phyloP scores from a whole-genome alignment of 2,113 vertebrate genomes.

The Menidia beryllina region DNA sequence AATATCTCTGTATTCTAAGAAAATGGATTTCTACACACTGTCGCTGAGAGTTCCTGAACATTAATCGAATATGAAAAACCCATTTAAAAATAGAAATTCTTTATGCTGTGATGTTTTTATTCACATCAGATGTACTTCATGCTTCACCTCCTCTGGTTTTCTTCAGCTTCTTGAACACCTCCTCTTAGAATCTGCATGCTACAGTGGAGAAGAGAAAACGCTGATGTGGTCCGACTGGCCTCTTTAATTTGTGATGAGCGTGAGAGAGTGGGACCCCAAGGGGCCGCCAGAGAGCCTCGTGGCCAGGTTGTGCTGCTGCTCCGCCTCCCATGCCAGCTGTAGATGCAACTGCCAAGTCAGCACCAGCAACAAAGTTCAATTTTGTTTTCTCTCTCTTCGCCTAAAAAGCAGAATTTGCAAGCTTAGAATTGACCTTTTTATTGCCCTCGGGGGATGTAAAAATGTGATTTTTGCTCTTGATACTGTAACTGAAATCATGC shows the following conservation, averaged over 20 bases:
- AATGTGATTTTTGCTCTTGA: slow-evolving; percentile 3
- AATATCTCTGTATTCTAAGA: background rate
- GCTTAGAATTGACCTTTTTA: slow-evolving; percentile 13
- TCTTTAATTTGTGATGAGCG: slow-evolving; percentile 73
- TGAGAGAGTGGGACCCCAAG: slow-evolving; percentile 56
- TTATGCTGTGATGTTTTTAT: slow-evolving; percentile 14
- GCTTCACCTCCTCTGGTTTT: slow-evolving; percentile 61
- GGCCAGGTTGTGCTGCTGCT: slow-evolving; percentile 54
- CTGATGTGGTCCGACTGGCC: slow-evolving; percentile 63
- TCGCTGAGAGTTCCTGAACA: background rate
- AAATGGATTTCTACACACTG: background rate
- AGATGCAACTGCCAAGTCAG: slow-evolving; percentile 64
- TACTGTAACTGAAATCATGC: background rate
- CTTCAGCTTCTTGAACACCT: slow-evolving; percentile 43
- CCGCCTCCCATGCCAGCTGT: slow-evolving; percentile 57
- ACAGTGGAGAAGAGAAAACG: slow-evolving; percentile 59
- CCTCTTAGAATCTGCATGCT: slow-evolving; percentile 44
- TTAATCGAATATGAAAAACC: background rate
- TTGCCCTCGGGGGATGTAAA: slow-evolving; percentile 1
- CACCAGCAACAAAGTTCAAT: slow-evolving; percentile 15
- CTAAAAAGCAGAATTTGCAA: slow-evolving; percentile 16
- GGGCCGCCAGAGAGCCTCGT: slow-evolving; percentile 47
- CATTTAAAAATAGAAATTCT: background rate
- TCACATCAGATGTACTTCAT: slow-evolving; percentile 29
- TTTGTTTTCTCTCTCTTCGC: slow-evolving; percentile 5